These are phyloP conservation scores for Platysternon megacephalum DNA, from an alignment of 2,113 vertebrate species.

Conservation along the genomic window DNA sequence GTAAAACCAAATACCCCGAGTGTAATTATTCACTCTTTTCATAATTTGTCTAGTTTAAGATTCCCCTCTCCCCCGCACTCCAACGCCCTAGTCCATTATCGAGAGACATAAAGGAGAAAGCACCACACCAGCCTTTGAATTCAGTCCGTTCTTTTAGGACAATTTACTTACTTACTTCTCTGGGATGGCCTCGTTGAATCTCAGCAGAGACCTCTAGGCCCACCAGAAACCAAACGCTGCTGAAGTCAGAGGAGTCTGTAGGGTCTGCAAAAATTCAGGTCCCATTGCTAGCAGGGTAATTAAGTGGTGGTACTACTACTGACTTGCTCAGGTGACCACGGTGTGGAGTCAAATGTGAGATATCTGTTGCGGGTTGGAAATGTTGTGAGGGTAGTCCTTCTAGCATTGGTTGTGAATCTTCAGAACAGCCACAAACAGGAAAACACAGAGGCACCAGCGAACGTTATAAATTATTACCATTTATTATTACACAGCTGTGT, in stretches of 20 bases:
- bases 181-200: not conserved
- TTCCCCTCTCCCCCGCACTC: not conserved
- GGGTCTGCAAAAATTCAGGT: slow-evolving; percentile 11
- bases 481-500: not conserved
- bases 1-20: not conserved
- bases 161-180: slow-evolving; percentile 1
- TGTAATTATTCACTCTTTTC: not conserved
- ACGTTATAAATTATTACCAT: not conserved
- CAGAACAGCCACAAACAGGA: not conserved
- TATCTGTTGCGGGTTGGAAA: not conserved
- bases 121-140: not conserved
- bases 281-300: slow-evolving; percentile 62
- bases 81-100: not conserved
- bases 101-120: not conserved
- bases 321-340: slow-evolving; percentile 12
- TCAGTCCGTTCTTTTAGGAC: not conserved
- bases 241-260: slow-evolving; percentile 62
- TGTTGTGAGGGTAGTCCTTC: not conserved
- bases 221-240: slow-evolving; percentile 64
- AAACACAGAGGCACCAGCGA: not conserved
- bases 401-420: not conserved
- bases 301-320: slow-evolving; percentile 40
- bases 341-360: not conserved
- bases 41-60: not conserved
- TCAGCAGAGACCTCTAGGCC: slow-evolving; percentile 23